Percentiles rank a stretch among this genome's conserved stretches.
Evolutionary conservation across 2,888 invertebrate species (phyloP).

Genomic region (Cantharis nigra): DNA sequence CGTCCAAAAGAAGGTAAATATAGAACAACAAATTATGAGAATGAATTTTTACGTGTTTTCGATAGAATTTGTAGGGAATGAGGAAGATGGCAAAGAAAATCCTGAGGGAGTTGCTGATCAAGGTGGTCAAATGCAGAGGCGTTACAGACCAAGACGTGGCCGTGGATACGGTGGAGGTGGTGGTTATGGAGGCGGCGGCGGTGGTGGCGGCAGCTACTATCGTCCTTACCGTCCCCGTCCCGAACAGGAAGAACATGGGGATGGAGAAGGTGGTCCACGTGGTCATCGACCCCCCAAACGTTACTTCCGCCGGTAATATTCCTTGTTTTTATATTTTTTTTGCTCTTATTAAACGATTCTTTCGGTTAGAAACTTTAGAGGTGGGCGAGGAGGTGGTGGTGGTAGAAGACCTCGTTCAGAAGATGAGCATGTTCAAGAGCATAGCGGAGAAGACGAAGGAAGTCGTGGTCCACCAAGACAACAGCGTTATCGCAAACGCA

Average conservation of each 20-base stretch:
- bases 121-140: slow-evolving; percentile 53
- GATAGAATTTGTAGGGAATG: slow-evolving; percentile 38
- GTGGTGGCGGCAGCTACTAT: slow-evolving; percentile 49
- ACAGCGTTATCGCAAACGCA: slow-evolving; percentile 52
- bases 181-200: slow-evolving; percentile 55
- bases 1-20: slow-evolving; percentile 38
- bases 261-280: slow-evolving; percentile 56
- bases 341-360: neutral
- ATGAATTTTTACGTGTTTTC: neutral
- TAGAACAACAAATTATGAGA: neutral
- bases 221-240: slow-evolving; percentile 56
- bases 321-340: neutral
- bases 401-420: slow-evolving; percentile 61
- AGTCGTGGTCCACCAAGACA: slow-evolving; percentile 55
- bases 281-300: slow-evolving; percentile 61
- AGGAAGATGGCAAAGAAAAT: slow-evolving; percentile 48
- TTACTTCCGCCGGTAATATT: slow-evolving; percentile 65
- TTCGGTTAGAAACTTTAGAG: slow-evolving; percentile 63
- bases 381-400: slow-evolving; percentile 63
- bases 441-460: slow-evolving; percentile 52
- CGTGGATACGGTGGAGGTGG: slow-evolving; percentile 43
- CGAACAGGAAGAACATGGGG: slow-evolving; percentile 53
- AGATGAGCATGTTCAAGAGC: slow-evolving; percentile 56
- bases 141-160: slow-evolving; percentile 58
- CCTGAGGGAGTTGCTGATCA: slow-evolving; percentile 38